Evolutionary conservation across 1,140 invertebrate genomes (phyloP), one percentile per base, ranked within the genome.

Genomic region (Leptestheria dahalacensis): DNA sequence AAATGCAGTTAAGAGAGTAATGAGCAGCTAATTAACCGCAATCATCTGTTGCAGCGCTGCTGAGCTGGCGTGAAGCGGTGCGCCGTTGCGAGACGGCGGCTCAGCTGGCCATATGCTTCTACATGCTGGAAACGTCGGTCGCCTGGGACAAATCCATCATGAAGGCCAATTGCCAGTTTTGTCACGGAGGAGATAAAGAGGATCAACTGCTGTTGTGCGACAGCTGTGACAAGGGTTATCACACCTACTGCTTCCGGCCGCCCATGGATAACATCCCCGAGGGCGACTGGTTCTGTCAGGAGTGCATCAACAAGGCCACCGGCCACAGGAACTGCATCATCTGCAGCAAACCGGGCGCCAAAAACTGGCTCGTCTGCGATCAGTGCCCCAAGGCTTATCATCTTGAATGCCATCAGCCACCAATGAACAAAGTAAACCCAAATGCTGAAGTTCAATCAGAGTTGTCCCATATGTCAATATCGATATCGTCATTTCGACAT

Each of bases 71-170:
- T 0, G 88, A 92, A 64, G 89, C 88, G 0, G 84, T 95, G 0
- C 73, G 79, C 1, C 79, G 83, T 25, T 84, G 87, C 21, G 82
- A 82, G 65, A 92, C 88, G 3, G 84, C 91, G 0, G 85, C 91
- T 0, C 91, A 96, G 68, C 74, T 97, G 10, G 87, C 89, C 3
- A 86, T 97, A 84, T 84, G 88, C 65, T 75, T 94, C 46, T 87
- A 90, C 65, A 85, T 89, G 64, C 77, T 97, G 24, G 91, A 95
- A 68, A 83, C 84, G 20, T 89, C 84, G 67, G 91, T 97, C 66
- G 91, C 92, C 24, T 97, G 93, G 93, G 93, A 97, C 74, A 97
- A 96, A 74, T 94, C 90, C 74, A 93, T 96, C 67, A 97, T 97
- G 93, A 95, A 96, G 82, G 92, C 92, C 76, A 91, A 91, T 73